Percentiles rank a stretch among this genome's conserved stretches.
These are phyloP conservation scores for Glaucomys volans DNA, from an alignment of 2,113 vertebrate genomes.

Conservation along the genomic window DNA sequence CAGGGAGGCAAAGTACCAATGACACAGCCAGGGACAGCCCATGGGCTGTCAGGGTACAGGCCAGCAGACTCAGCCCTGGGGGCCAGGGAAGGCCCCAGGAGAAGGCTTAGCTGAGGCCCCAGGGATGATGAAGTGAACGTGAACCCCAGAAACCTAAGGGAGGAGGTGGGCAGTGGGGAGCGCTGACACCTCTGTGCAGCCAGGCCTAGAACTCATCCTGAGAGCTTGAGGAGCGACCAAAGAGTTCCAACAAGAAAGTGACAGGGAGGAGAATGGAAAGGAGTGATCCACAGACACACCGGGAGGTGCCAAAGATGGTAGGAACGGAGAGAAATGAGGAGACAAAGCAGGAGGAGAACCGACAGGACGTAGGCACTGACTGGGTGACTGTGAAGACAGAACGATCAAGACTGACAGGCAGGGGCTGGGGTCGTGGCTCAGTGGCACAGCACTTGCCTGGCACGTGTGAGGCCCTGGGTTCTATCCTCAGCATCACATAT, in stretches of 20 bases:
- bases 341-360: background rate
- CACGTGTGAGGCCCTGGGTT: too few species aligned
- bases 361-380: fast-evolving
- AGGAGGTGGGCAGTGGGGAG: background rate
- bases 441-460: too few species aligned
- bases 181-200: background rate
- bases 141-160: background rate
- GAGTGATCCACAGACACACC: background rate
- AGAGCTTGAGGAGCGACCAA: background rate
- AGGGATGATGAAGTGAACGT: background rate
- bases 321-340: background rate
- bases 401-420: background rate
- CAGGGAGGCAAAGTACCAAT: background rate
- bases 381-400: background rate
- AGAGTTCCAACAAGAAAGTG: background rate
- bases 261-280: background rate
- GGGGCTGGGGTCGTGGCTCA: too few species aligned
- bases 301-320: background rate
- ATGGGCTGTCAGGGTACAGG: background rate
- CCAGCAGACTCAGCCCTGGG: background rate
- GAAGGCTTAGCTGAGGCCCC: background rate
- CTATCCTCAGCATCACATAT: too few species aligned
- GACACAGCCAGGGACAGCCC: background rate
- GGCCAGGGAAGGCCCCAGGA: background rate
- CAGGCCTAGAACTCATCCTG: background rate